A percentile compares a stretch with the other conserved stretches of the same genome.
Evolutionary conservation across 1,140 invertebrate genomes (phyloP).

Genomic region (Drosophila mojavensis): DNA sequence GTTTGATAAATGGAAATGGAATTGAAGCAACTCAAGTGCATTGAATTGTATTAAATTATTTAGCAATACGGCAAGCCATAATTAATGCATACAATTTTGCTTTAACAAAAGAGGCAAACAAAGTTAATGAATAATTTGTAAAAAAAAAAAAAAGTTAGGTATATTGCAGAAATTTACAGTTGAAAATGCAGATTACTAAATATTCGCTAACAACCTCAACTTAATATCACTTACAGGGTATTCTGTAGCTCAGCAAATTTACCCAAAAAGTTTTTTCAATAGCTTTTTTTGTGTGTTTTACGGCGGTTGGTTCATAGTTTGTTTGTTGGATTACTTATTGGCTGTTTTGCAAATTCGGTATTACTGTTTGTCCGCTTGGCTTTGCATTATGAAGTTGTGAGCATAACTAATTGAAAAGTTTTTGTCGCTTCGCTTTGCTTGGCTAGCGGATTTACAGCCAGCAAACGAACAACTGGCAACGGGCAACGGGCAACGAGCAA

Average conservation of each 20-base stretch:
- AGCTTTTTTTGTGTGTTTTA: slow-evolving; percentile 12
- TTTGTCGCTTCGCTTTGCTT: slow-evolving; percentile 40
- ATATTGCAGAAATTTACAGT: no score
- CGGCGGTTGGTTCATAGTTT: slow-evolving; percentile 37
- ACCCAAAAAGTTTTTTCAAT: not conserved
- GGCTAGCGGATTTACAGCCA: slow-evolving; percentile 36
- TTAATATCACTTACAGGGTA: not conserved
- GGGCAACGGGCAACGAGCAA: slow-evolving; percentile 1
- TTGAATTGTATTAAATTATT: not conserved
- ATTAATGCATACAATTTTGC: not conserved
- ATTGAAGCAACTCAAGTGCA: slow-evolving; percentile 1
- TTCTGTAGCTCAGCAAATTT: not conserved
- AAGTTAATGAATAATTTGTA: not conserved
- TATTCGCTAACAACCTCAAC: no score
- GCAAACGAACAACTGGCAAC: slow-evolving; percentile 32
- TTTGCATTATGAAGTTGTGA: slow-evolving; percentile 72
- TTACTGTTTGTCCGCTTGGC: slow-evolving; percentile 69
- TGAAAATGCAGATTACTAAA: no score
- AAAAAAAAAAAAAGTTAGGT: no score
- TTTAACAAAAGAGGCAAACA: not conserved
- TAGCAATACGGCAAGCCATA: not conserved
- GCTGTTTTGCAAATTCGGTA: slow-evolving; percentile 69
- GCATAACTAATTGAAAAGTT: slow-evolving; percentile 79
- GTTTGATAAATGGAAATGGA: not conserved
- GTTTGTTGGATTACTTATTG: slow-evolving; percentile 74